Percentiles rank a stretch among this genome's conserved stretches.
Evolutionary conservation across 2,113 vertebrate genomes (phyloP).

Genomic region (Poecilia latipinna): DNA sequence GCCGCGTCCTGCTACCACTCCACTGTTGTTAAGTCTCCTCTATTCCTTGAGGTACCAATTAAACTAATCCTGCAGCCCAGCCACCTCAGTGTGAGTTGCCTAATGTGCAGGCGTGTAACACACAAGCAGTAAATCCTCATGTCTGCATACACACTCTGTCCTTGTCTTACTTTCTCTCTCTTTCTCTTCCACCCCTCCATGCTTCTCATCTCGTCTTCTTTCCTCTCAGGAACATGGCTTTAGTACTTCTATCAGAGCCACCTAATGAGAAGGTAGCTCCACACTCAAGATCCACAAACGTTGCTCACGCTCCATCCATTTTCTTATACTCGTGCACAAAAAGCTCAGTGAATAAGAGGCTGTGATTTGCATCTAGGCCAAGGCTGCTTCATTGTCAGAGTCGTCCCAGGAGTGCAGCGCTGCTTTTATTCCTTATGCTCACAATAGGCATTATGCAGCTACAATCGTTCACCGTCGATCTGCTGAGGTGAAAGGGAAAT

Average conservation of each 20-base stretch:
- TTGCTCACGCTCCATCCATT: conserved; percentile 17
- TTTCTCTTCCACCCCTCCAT: not conserved
- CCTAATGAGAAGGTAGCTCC: conserved; percentile 61
- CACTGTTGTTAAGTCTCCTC: conserved; percentile 59
- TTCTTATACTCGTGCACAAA: conserved; percentile 2
- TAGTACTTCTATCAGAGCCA: conserved; percentile 54
- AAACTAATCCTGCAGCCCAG: conserved; percentile 73
- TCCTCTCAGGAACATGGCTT: conserved; percentile 46
- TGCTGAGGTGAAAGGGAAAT: conserved; percentile 50
- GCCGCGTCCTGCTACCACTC: conserved; percentile 52
- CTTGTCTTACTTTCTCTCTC: conserved; percentile 27
- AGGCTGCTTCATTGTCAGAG: conserved; percentile 73
- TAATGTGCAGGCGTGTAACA: conserved; percentile 46
- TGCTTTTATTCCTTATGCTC: conserved; percentile 68
- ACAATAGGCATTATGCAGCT: conserved; percentile 55
- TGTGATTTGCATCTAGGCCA: conserved; percentile 78
- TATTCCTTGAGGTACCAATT: conserved; percentile 81
- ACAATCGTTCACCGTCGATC: conserved; percentile 48
- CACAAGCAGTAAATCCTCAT: conserved; percentile 26
- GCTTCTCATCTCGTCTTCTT: conserved; percentile 8
- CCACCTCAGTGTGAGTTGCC: conserved; percentile 52
- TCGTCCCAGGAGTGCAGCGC: conserved; percentile 55
- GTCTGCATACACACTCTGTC: conserved; percentile 30
- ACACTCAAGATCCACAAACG: conserved; percentile 32
- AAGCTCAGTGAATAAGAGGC: conserved; percentile 44